These are phyloP conservation scores for Dendrocincla tyrannina DNA, from an alignment of 2,797 vertebrate genomes.

Conservation along the genomic window DNA sequence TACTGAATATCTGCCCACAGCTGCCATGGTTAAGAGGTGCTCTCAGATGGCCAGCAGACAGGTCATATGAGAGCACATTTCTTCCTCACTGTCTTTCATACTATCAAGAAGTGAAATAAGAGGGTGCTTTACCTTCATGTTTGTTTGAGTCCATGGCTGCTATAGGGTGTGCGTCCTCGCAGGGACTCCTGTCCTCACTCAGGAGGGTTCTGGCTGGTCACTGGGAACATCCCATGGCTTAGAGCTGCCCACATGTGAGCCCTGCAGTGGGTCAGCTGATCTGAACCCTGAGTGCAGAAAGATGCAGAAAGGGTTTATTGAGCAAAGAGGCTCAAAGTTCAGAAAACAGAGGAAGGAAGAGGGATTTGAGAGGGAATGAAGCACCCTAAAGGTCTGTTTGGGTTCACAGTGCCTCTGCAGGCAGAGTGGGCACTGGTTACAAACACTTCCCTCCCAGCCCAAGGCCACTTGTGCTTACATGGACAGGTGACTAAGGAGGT, in stretches of 20 bases:
- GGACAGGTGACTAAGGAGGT: background rate
- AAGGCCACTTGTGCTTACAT: background rate
- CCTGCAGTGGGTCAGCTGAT: conserved; percentile 54
- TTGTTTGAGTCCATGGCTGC: conserved; percentile 77
- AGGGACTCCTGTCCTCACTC: conserved; percentile 64
- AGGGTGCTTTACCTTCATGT: conserved; percentile 72
- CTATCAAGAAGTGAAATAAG: conserved; percentile 33
- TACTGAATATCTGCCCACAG: background rate
- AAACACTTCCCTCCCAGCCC: background rate
- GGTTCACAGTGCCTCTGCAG: background rate
- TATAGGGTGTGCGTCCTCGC: conserved; percentile 20
- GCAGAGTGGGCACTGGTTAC: background rate
- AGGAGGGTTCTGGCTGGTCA: conserved; percentile 66
- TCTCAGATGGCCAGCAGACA: background rate
- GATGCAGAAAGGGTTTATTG: conserved; percentile 70
- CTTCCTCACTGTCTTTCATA: background rate
- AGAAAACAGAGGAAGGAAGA: background rate
- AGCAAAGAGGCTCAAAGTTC: background rate
- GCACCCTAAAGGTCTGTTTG: background rate
- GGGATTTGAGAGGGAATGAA: background rate
- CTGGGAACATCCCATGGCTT: conserved; percentile 63
- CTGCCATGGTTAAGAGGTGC: background rate
- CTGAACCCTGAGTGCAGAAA: conserved; percentile 72
- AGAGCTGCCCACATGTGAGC: conserved; percentile 66
- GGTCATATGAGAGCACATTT: background rate